These are phyloP conservation scores for Diloba caeruleocephala DNA, from an alignment of 2,888 invertebrate species.

Conservation along the genomic window DNA sequence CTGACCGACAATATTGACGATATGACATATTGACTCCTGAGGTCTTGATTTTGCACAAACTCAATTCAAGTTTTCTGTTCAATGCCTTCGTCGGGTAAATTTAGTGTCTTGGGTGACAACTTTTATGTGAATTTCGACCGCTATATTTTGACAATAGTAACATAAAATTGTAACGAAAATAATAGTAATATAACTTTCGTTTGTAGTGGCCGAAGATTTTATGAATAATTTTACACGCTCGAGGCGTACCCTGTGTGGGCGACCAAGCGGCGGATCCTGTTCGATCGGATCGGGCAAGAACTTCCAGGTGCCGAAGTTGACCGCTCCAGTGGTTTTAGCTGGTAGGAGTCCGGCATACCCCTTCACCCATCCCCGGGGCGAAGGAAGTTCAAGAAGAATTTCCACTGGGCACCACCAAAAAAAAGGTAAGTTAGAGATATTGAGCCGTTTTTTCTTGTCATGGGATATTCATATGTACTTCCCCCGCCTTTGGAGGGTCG, in stretches of 20 bases:
- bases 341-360: too few relatives aligned
- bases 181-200: conserved; percentile 3
- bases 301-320: too few relatives aligned
- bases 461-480: too few relatives aligned
- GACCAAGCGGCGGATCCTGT: conserved; percentile 6
- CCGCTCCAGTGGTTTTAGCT: too few relatives aligned
- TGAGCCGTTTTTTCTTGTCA: too few relatives aligned
- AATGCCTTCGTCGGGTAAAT: conserved; percentile 45
- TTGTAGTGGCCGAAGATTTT: conserved; percentile 16
- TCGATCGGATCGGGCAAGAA: too few relatives aligned
- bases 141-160: conserved; percentile 40
- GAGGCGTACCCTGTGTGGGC: too few relatives aligned
- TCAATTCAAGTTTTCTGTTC: conserved; percentile 58
- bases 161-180: conserved; percentile 13
- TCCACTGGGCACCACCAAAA: too few relatives aligned
- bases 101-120: conserved; percentile 41
- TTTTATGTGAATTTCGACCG: conserved; percentile 37
- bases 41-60: conserved; percentile 65
- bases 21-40: conserved; percentile 71
- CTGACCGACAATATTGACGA: conserved; percentile 65
- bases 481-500: too few relatives aligned
- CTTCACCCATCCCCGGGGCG: too few relatives aligned
- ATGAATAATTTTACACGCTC: conserved; percentile 21
- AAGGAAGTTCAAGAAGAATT: too few relatives aligned
- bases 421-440: too few relatives aligned